These are phyloP conservation scores for Crepidodera aurea DNA, from an alignment of 2,888 invertebrate genomes.

Conservation along the genomic window DNA sequence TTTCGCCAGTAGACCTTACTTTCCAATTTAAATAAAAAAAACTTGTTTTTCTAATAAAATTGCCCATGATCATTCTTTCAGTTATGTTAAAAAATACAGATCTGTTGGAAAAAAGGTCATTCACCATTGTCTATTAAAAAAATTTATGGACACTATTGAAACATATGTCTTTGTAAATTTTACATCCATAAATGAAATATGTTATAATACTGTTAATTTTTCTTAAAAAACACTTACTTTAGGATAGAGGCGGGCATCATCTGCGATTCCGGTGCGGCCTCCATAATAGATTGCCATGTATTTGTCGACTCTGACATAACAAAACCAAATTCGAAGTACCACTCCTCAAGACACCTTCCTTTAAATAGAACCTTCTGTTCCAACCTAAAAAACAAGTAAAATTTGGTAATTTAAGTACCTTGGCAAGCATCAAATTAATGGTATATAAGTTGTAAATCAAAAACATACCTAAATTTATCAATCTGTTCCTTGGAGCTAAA, in stretches of 20 bases:
- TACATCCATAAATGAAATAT: neutral
- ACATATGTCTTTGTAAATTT: too few species aligned
- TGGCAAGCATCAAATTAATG: too few species aligned
- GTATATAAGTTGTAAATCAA: too few species aligned
- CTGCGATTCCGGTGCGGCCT: constrained; percentile 98
- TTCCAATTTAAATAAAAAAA: too few species aligned
- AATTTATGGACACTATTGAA: too few species aligned
- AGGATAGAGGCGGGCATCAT: constrained; percentile 99
- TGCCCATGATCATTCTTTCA: too few species aligned
- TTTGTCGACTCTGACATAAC: constrained; percentile 98
- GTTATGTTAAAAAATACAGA: too few species aligned
- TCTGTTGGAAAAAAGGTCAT: too few species aligned
- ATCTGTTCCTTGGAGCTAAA: constrained; percentile 87
- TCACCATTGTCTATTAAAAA: too few species aligned
- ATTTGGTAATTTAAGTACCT: too few species aligned
- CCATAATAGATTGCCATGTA: constrained; percentile 98
- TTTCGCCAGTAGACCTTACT: too few species aligned
- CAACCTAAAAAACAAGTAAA: constrained; percentile 63
- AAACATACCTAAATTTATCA: constrained; percentile 79
- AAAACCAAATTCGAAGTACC: constrained; percentile 99
- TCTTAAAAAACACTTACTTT: constrained; percentile 70
- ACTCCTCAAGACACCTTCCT: constrained; percentile 94
- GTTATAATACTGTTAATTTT: neutral
- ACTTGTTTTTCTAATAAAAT: too few species aligned
- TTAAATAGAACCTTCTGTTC: constrained; percentile 86